A percentile compares a stretch with the other conserved stretches of the same genome.
Evolutionary conservation across 2,888 invertebrate species (phyloP).

Genomic region (Andrena minutula): DNA sequence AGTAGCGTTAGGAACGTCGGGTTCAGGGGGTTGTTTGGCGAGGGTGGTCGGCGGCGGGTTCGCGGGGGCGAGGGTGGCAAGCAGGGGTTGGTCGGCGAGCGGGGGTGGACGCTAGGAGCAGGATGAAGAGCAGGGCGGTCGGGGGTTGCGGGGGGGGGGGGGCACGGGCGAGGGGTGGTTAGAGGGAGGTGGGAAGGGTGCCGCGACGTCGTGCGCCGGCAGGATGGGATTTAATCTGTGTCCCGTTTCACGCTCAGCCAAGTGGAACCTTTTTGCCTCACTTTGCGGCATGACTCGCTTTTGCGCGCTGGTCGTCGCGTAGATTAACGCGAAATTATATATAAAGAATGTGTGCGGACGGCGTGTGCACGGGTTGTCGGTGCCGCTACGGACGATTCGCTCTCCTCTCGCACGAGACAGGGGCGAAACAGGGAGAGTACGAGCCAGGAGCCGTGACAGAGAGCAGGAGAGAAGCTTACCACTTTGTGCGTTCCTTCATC

Average conservation of each 20-base stretch:
- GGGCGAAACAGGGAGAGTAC: not conserved
- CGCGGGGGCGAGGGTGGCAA: slow-evolving; percentile 34
- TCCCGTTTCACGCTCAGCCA: slow-evolving; percentile 86
- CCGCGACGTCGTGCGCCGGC: slow-evolving; percentile 80
- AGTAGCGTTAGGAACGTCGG: slow-evolving; percentile 56
- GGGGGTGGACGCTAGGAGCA: not conserved
- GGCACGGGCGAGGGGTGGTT: slow-evolving; percentile 19
- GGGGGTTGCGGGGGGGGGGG: slow-evolving; percentile 23
- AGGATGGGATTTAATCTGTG: slow-evolving; percentile 87
- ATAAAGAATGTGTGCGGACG: slow-evolving; percentile 83
- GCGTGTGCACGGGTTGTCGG: slow-evolving; percentile 74
- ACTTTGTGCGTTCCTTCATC: slow-evolving; percentile 53
- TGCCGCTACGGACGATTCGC: slow-evolving; percentile 72
- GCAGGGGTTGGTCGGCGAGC: slow-evolving; percentile 42
- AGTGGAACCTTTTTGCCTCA: slow-evolving; percentile 86
- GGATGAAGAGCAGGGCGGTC: too few species aligned
- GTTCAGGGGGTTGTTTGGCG: slow-evolving; percentile 75
- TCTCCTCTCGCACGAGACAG: slow-evolving; percentile 27
- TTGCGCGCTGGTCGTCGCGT: slow-evolving; percentile 83
- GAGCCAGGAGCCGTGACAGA: slow-evolving; percentile 1
- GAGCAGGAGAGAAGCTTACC: slow-evolving; percentile 20
- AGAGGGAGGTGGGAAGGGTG: slow-evolving; percentile 66
- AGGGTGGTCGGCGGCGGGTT: slow-evolving; percentile 60
- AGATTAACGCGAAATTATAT: slow-evolving; percentile 86
- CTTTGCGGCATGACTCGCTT: slow-evolving; percentile 84